These are phyloP conservation scores for Pemphigus obesinymphae DNA, from an alignment of 1,140 invertebrate species.

Conservation along the genomic window DNA sequence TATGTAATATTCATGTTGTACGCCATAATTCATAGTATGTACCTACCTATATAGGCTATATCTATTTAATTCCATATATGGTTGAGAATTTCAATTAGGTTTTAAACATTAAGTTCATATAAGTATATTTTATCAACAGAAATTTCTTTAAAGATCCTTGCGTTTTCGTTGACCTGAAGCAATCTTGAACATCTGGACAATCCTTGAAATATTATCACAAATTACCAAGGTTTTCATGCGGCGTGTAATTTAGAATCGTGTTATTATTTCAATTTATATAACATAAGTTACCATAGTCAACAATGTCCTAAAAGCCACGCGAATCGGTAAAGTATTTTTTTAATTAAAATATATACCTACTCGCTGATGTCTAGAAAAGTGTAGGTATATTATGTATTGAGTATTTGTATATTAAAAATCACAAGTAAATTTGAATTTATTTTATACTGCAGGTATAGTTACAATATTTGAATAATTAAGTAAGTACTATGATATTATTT, in stretches of 20 bases:
- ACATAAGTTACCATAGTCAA: neutral
- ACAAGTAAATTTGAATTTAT: neutral
- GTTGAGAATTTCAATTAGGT: neutral
- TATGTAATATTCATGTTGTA: no score
- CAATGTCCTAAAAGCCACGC: neutral
- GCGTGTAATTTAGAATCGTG: neutral
- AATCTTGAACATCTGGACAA: neutral
- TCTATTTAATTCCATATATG: neutral
- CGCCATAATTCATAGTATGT: no score
- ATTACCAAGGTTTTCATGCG: neutral
- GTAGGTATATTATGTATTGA: neutral
- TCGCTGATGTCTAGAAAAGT: neutral
- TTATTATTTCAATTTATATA: neutral
- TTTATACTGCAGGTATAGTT: neutral
- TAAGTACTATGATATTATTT: neutral
- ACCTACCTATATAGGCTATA: no score
- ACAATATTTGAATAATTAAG: neutral
- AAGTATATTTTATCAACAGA: neutral
- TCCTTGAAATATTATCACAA: constrained; percentile 4
- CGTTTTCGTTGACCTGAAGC: neutral
- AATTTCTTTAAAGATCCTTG: neutral
- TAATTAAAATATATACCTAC: neutral
- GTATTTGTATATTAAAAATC: neutral
- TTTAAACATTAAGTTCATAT: neutral
- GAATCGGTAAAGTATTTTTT: neutral